Evolutionary conservation across 2,113 vertebrate species (phyloP).

Genomic region (Hystrix brachyura): DNA sequence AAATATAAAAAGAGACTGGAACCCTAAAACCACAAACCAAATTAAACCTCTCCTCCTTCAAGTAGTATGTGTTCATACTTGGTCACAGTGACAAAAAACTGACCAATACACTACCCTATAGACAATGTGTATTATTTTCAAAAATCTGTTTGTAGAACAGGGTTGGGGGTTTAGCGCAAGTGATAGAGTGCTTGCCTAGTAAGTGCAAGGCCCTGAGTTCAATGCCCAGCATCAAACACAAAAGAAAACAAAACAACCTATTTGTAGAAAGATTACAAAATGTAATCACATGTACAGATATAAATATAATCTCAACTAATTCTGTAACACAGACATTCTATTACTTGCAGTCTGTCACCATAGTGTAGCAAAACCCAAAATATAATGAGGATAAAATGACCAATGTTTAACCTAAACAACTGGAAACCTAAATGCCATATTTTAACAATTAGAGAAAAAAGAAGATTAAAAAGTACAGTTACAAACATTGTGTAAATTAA

Average conservation of each 20-base stretch:
- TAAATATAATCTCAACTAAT: background rate
- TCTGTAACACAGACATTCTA: background rate
- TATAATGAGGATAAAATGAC: background rate
- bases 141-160: background rate
- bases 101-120: background rate
- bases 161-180: too few relatives aligned
- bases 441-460: background rate
- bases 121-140: background rate
- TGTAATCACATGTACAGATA: background rate
- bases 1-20: background rate
- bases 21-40: too few relatives aligned
- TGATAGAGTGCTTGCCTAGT: too few relatives aligned
- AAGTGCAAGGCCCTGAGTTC: too few relatives aligned
- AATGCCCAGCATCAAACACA: too few relatives aligned
- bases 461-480: background rate
- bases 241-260: too few relatives aligned
- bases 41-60: too few relatives aligned
- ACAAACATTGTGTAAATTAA: background rate
- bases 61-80: too few relatives aligned
- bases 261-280: background rate
- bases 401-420: background rate
- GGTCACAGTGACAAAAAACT: background rate
- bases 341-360: background rate
- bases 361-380: slow-evolving; percentile 16
- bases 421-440: background rate